phyloP scores from a whole-genome alignment of 1,140 invertebrate genomes.

The Reticulitermes speratus region DNA sequence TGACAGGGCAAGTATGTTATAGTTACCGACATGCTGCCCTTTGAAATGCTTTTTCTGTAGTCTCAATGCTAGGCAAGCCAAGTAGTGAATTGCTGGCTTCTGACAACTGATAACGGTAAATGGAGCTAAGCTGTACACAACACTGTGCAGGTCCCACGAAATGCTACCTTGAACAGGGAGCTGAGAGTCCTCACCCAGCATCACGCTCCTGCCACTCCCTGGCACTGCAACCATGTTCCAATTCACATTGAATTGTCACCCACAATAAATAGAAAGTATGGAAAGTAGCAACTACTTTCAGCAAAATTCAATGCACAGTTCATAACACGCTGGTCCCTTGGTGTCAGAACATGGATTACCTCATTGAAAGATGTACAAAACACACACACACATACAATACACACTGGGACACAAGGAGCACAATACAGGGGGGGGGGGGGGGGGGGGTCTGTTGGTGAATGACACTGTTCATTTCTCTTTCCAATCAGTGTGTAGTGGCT shows the following conservation, averaged over 20 bases:
- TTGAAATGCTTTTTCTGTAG: conserved; percentile 4
- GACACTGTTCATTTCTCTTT: background rate
- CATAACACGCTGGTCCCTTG: background rate
- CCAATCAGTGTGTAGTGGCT: background rate
- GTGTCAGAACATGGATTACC: background rate
- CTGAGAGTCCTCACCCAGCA: background rate
- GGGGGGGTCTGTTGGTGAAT: background rate
- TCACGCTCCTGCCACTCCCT: conserved; percentile 9
- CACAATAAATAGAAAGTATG: background rate
- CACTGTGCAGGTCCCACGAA: background rate
- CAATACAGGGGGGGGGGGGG: background rate
- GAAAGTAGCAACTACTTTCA: background rate
- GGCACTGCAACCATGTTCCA: conserved; percentile 6
- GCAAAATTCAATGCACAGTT: background rate
- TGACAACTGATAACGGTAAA: background rate
- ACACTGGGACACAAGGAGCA: background rate
- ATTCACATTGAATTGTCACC: background rate
- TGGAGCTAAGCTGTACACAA: background rate
- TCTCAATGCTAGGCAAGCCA: conserved; percentile 28
- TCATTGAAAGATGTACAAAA: background rate
- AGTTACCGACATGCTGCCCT: background rate
- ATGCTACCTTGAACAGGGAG: conserved; percentile 9
- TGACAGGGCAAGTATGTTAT: background rate
- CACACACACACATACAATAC: background rate
- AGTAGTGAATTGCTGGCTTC: conserved; percentile 22